Base-by-base conservation (phyloP, 2,113 vertebrate species). In the Phaethornis superciliosus region DNA sequence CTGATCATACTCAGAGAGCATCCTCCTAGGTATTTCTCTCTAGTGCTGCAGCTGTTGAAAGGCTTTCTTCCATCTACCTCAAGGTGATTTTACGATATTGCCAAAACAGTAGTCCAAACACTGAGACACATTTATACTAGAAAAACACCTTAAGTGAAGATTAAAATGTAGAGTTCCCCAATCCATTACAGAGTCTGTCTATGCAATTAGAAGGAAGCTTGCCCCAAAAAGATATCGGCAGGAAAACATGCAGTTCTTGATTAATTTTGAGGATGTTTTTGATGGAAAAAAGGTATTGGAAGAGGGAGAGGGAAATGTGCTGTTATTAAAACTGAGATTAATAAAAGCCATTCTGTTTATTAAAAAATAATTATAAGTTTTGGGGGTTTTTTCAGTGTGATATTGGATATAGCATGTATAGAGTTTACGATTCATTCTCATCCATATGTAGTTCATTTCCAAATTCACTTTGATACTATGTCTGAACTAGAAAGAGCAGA, bases 401-500 rank as follows among this genome's bases (percentile, higher is more conserved):
- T 80, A 71, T 68, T 81, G 65, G 42, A 69, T 88, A 93, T 72
- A 58, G 28, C 56, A 40, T 54, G 30, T 59, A 13, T 23, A 60
- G 40, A 60, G 40, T 81, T 94, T 80, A 47, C 33, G 77, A 78
- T 82, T 89, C 60, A 64, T 93, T 92, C 54, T 64, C 24, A 72
- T 89, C 80, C 76, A 81, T 59, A 69, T 91, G 87, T 92, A 83
- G 63, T 94, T 96, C 65, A 85, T 95, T 95, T 97, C 81, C 84
- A 94, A 92, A 94, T 92, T 94, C 83, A 81, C 91, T 97, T 96
- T 93, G 90, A 94, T 85, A 85, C 51, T 71, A 82, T 23, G 54
- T 93, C 93, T 95, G 70, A 93, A 69, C 56, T 84, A 93, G 85
- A 89, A 90, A 85, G 67, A 85, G 62, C 84, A 94, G 89, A 95